phyloP scores from a whole-genome alignment of 2,797 vertebrate species.

The Sebastiscus tertius region DNA sequence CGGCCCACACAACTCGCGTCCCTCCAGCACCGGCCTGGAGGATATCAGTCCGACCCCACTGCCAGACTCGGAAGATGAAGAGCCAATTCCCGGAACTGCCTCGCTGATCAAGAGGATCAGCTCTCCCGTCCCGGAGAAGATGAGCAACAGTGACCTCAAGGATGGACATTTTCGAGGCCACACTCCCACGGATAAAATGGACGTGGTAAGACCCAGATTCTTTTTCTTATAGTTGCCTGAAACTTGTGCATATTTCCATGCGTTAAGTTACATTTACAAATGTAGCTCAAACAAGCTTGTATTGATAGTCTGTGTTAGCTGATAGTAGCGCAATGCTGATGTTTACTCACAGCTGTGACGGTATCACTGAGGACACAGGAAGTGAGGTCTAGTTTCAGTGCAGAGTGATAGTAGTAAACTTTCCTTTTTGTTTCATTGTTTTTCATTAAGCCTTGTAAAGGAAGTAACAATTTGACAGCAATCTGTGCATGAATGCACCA shows the following conservation, averaged over 20 bases:
- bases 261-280: not conserved
- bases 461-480: slow-evolving; percentile 44
- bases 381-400: slow-evolving; percentile 56
- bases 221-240: not conserved
- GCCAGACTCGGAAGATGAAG: slow-evolving; percentile 94
- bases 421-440: slow-evolving; percentile 60
- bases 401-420: slow-evolving; percentile 51
- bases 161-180: slow-evolving; percentile 83
- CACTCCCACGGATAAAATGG: slow-evolving; percentile 90
- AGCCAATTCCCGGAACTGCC: slow-evolving; percentile 82
- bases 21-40: slow-evolving; percentile 94
- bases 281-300: not conserved
- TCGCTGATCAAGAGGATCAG: slow-evolving; percentile 77
- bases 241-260: not conserved
- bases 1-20: slow-evolving; percentile 86
- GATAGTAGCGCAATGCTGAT: not conserved
- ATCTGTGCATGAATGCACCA: not conserved
- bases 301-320: not conserved
- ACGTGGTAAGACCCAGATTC: slow-evolving; percentile 85
- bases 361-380: slow-evolving; percentile 60
- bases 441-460: slow-evolving; percentile 5
- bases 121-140: slow-evolving; percentile 81
- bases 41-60: slow-evolving; percentile 97
- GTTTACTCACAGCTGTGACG: slow-evolving; percentile 52
- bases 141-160: slow-evolving; percentile 80